Conservation (phyloP, 2,113 vertebrate species). For the Struthidea cinerea region DNA sequence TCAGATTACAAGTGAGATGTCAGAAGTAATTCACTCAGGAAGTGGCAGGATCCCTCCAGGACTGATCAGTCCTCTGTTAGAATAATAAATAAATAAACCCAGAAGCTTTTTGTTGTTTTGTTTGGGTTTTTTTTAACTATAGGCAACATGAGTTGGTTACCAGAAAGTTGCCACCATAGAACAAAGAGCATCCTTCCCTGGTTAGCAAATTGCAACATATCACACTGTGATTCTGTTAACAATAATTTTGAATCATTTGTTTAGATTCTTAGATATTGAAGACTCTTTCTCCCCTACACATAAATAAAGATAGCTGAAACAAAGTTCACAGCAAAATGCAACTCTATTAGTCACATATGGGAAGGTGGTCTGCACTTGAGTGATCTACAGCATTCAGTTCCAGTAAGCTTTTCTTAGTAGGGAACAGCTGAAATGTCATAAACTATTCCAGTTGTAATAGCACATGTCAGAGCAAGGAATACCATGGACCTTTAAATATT, state of each 20-base stretch:
- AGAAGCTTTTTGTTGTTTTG: not conserved
- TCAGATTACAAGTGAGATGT: conserved; percentile 3
- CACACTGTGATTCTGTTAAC: conserved; percentile 12
- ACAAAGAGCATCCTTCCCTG: not conserved
- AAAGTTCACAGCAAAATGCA: not conserved
- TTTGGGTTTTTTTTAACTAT: not conserved
- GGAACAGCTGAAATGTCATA: not conserved
- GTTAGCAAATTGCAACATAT: conserved; percentile 12
- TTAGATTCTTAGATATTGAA: not conserved
- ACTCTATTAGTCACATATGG: not conserved
- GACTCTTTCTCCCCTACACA: not conserved
- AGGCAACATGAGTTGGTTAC: not conserved
- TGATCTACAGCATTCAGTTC: not conserved
- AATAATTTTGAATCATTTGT: conserved; percentile 16
- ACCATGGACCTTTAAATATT: not conserved
- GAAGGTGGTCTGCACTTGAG: not conserved
- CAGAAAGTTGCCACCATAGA: not conserved
- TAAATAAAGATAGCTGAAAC: not conserved
- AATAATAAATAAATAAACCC: conserved; percentile 16
- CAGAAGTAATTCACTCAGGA: conserved; percentile 6
- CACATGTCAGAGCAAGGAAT: not conserved
- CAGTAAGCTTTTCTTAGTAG: not conserved
- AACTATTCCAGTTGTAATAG: not conserved
- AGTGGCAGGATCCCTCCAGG: not conserved
- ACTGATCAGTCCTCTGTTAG: not conserved